Evolutionary conservation across 2,888 invertebrate species (phyloP).

Genomic region (Tenthredo scrophulariae): DNA sequence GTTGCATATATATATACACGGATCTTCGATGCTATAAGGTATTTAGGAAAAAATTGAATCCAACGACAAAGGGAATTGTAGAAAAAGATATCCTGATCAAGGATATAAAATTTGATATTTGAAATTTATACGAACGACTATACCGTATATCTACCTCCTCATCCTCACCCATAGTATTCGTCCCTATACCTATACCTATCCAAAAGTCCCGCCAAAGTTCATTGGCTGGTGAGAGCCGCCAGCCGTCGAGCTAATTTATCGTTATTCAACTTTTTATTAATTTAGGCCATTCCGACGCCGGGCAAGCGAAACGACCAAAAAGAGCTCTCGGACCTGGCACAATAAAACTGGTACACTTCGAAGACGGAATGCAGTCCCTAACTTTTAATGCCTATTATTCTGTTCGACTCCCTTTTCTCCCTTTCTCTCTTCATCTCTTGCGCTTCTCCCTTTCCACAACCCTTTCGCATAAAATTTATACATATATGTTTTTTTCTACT

Average conservation of each 20-base stretch:
- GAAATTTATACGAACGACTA: slow-evolving; percentile 71
- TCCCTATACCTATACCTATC: slow-evolving; percentile 7
- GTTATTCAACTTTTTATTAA: slow-evolving; percentile 78
- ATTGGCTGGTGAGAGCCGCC: slow-evolving; percentile 58
- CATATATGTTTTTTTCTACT: background rate
- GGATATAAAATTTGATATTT: slow-evolving; percentile 76
- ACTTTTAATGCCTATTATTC: slow-evolving; percentile 53
- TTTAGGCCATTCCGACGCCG: slow-evolving; percentile 71
- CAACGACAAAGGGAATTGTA: slow-evolving; percentile 14
- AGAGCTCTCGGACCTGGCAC: slow-evolving; percentile 44
- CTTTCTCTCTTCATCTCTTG: background rate
- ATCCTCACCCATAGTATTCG: background rate
- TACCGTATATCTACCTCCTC: background rate
- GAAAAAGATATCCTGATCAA: slow-evolving; percentile 17
- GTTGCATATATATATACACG: background rate
- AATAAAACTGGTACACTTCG: slow-evolving; percentile 52
- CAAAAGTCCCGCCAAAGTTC: slow-evolving; percentile 35
- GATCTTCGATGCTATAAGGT: background rate
- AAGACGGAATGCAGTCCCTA: slow-evolving; percentile 47
- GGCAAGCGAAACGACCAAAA: slow-evolving; percentile 50
- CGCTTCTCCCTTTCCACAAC: background rate
- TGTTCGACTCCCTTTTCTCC: slow-evolving; percentile 10
- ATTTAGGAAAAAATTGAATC: background rate
- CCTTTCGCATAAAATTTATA: background rate
- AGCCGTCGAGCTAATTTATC: slow-evolving; percentile 76